Evolutionary conservation across 2,888 invertebrate genomes (phyloP).

Genomic region (Agrypnus murinus): DNA sequence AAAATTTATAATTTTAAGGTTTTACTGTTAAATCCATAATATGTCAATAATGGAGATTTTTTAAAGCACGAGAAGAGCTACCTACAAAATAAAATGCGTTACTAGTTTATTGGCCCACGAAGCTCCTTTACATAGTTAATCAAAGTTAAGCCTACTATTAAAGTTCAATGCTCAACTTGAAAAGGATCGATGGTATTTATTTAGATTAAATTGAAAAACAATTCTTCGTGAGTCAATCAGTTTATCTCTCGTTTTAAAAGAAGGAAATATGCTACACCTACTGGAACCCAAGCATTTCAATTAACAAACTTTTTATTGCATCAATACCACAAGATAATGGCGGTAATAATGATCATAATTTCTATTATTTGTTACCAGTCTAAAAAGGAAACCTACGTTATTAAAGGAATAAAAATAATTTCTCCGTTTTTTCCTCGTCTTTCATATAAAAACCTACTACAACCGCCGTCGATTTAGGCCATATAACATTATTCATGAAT

Average conservation of each 20-base stretch:
- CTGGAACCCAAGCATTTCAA: too few relatives aligned
- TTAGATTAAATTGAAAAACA: too few relatives aligned
- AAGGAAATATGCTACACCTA: too few relatives aligned
- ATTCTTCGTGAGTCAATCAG: too few relatives aligned
- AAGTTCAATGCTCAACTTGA: not conserved
- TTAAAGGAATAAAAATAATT: not conserved
- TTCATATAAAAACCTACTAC: not conserved
- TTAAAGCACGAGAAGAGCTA: too few relatives aligned
- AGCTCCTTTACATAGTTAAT: conserved; percentile 5
- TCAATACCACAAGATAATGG: too few relatives aligned
- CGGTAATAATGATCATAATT: not conserved
- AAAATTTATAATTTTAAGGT: too few relatives aligned
- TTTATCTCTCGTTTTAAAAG: too few relatives aligned
- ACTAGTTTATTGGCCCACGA: not conserved
- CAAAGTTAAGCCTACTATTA: not conserved
- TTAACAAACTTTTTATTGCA: too few relatives aligned
- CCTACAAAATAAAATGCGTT: too few relatives aligned
- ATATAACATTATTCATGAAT: conserved; percentile 15
- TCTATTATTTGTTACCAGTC: not conserved
- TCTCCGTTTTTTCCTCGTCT: not conserved
- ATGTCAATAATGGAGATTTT: too few relatives aligned
- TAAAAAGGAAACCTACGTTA: conserved; percentile 21
- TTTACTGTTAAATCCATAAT: too few relatives aligned
- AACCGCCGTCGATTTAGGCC: conserved; percentile 7
- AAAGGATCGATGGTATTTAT: not conserved